Conservation (phyloP, 2,888 invertebrate species). For the Coleophora deauratella region DNA sequence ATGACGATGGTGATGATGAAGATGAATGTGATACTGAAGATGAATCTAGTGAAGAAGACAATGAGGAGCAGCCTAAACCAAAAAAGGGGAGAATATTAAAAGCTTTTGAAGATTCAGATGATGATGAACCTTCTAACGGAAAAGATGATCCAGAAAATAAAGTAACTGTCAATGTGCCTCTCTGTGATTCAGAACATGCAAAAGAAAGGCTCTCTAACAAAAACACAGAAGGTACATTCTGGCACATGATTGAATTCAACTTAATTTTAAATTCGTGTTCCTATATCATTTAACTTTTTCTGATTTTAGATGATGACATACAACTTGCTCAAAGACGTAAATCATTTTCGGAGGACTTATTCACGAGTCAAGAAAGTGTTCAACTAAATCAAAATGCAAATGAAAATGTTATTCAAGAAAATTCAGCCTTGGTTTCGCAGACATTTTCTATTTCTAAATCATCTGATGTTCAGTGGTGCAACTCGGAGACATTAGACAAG, state of each 20-base stretch:
- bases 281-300: conserved; percentile 1
- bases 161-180: background rate
- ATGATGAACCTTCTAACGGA: conserved; percentile 30
- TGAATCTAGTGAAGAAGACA: conserved; percentile 32
- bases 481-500: no score
- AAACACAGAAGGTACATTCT: conserved; percentile 52
- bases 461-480: background rate
- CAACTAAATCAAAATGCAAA: conserved; percentile 10
- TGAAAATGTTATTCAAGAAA: conserved; percentile 18
- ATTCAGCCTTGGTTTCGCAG: conserved; percentile 34
- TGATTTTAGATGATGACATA: conserved; percentile 48
- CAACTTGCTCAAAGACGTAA: conserved; percentile 47
- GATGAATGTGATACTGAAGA: conserved; percentile 34
- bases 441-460: conserved; percentile 44
- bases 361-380: conserved; percentile 41
- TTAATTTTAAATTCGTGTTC: no score
- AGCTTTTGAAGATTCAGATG: conserved; percentile 67
- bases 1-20: conserved; percentile 28
- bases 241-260: no score
- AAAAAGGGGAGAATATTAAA: conserved; percentile 61
- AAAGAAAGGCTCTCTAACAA: conserved; percentile 19
- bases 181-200: background rate
- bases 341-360: conserved; percentile 44
- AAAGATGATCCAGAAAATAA: conserved; percentile 5
- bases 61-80: conserved; percentile 31